Conservation (phyloP, 1,140 invertebrate genomes). For the Nasonia giraulti region DNA sequence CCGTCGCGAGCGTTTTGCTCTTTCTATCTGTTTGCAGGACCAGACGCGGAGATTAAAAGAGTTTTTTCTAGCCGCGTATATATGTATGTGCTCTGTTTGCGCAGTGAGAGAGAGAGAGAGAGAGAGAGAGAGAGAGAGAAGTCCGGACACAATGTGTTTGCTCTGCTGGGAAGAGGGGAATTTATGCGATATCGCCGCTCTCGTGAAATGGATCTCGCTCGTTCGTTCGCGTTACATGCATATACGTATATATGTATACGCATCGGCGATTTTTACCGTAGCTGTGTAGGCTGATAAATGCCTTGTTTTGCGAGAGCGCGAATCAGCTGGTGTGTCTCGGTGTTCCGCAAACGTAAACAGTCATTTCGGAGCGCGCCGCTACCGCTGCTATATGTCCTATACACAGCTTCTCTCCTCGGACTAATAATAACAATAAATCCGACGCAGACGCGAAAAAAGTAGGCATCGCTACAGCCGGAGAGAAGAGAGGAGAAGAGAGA, state of each 20-base stretch:
- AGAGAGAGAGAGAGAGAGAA: background rate
- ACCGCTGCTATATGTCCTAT: background rate
- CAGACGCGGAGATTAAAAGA: slow-evolving; percentile 36
- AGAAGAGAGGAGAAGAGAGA: background rate
- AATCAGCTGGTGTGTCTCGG: background rate
- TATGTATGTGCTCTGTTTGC: background rate
- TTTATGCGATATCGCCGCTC: background rate
- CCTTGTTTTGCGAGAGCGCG: background rate
- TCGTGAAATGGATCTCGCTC: background rate
- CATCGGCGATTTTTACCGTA: too few species aligned
- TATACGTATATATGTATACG: background rate
- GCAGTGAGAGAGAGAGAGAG: background rate
- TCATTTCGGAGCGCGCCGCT: background rate
- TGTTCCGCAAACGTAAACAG: background rate
- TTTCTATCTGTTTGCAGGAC: background rate
- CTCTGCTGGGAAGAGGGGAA: background rate
- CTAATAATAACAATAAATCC: slow-evolving; percentile 1
- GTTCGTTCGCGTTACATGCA: background rate
- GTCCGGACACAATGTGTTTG: background rate
- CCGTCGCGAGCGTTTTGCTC: slow-evolving; percentile 34
- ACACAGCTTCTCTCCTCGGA: background rate
- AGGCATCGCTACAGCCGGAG: background rate
- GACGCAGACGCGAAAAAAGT: background rate
- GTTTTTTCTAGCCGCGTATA: background rate
- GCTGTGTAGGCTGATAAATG: background rate